Evolutionary conservation across 92 coral and sea anemone species (phyloP), one percentile per base, ranked within the genome.

Genomic region (Porites divaricata): DNA sequence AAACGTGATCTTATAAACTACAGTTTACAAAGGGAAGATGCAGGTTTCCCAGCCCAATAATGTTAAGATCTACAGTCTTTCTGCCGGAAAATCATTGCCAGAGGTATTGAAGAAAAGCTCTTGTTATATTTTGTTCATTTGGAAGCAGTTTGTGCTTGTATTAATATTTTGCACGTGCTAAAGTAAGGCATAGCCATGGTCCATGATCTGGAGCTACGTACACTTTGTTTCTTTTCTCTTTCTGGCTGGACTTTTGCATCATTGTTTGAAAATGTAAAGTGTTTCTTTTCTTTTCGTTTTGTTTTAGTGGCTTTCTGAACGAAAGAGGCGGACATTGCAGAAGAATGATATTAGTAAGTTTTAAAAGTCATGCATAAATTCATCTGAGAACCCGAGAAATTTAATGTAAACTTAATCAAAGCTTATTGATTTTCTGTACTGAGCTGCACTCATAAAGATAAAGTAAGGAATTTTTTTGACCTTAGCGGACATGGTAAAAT

Each of bases 31-130:
- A n/a, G 68, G 19, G 24, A 85, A 80, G 24, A 96, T 96, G 99
- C 98, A 92, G 87, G 99, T 96, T 79, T 96, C 98, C 41, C 97
- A 96, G 81, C 99, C 99, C 3, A 96, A 96, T 72, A 92, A 95
- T 89, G 98, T 96, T 58, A 96, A 96, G 76, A 96, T 96, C 70
- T 96, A 96, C 88, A 96, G 95, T 54, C 88, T 96, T 1, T 96
- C 99, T 25, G 99, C 98, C 35, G 99, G 99, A 9, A 96, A 95
- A 84, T 92, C 95, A 8, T 83, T 96, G 77, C 99, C 99, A 68
- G 99, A 96, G 95, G 99, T 96, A 90, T 54, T 84, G 9, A 45
- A 3, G 54, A 67, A 26, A 49, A 0, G 1, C 59, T 45, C 20
- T 63, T 11, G 20, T 2, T 24, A 26, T 54, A 2, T 20, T 62